These are phyloP conservation scores for Pseudomyrmex pallidus DNA, from an alignment of 1,140 invertebrate species.

Conservation along the genomic window DNA sequence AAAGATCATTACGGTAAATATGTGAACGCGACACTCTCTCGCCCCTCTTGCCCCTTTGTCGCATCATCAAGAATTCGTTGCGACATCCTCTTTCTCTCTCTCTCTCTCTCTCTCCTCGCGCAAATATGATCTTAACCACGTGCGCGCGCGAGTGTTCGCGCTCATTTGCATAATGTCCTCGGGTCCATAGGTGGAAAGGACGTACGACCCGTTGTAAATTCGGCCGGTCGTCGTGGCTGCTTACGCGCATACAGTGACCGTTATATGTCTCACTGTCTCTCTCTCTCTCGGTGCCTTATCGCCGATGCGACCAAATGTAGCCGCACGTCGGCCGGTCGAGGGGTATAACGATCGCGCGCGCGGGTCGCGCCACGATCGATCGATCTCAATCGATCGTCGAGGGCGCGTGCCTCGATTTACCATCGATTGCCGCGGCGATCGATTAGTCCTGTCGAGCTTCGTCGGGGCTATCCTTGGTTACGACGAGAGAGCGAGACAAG, in stretches of 20 bases:
- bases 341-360: conserved; percentile 48
- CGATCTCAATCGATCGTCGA: conserved; percentile 52
- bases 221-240: conserved; percentile 23
- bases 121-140: conserved; percentile 53
- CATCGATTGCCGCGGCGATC: conserved; percentile 62
- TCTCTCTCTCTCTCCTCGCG: neutral
- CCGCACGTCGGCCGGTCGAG: conserved; percentile 10
- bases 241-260: conserved; percentile 26
- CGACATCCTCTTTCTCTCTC: conserved; percentile 45
- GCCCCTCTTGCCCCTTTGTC: conserved; percentile 31
- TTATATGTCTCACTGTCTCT: conserved; percentile 26
- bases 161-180: conserved; percentile 61
- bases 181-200: conserved; percentile 51
- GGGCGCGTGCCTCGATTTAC: conserved; percentile 65
- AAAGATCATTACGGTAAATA: conserved; percentile 56
- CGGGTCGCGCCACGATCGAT: conserved; percentile 41
- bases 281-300: conserved; percentile 35
- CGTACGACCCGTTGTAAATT: conserved; percentile 51
- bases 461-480: conserved; percentile 24
- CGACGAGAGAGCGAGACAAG: conserved; percentile 30
- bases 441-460: conserved; percentile 56
- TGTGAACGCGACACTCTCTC: conserved; percentile 27
- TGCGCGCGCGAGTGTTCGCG: neutral
- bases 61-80: conserved; percentile 56
- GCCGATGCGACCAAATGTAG: conserved; percentile 40